Base-by-base conservation (phyloP, 53 echinoderm and acorn worm genomes). In the Henricia sp. region DNA sequence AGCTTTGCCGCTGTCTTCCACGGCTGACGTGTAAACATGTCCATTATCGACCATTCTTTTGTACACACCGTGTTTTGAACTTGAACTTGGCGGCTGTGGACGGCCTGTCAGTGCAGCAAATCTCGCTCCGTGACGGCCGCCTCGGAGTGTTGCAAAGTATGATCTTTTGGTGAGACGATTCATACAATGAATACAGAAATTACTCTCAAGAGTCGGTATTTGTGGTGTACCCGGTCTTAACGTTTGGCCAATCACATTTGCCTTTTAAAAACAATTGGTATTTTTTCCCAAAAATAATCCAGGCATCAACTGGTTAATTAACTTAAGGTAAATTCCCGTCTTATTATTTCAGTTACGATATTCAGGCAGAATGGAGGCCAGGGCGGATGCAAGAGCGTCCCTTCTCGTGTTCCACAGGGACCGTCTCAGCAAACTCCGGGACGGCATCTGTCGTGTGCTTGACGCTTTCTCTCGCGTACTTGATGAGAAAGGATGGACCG, bases 371-470 rank as follows among this genome's bases (percentile, higher is more conserved):
- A 76, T 76, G 76, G 59, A 57, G 19, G 76, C 40, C n/a, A n/a
- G n/a, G n/a, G 43, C 16, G 0, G 59, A 57, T 0, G 40, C 6
- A 30, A 64, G 43, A 32, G 33, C 80, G 11, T 64, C 65, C 26
- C 43, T 63, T 54, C 68, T 95, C 50, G 69, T 93, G 35, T 95
- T 82, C 64, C 87, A 87, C 37, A 35, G 92, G 37, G 90, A 95
- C 37, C 92, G 92, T 13, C 93, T 95, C 4, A 43, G 72, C 39
- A 88, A 93, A 40, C 88, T 95, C 10, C 84, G 93, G 88, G 50
- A 82, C 27, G 95, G 95, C 27, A 86, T 95, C 16, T 84, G 82
- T 35, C 84, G 76, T 11, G 93, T 93, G 2, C 51, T 95, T 50
- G 87, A 74, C 12, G 90, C 87, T 2, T 73, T 95, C 42, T 74